These are phyloP conservation scores for Sapajus apella DNA, from an alignment of 2,113 vertebrate genomes.

Conservation along the genomic window DNA sequence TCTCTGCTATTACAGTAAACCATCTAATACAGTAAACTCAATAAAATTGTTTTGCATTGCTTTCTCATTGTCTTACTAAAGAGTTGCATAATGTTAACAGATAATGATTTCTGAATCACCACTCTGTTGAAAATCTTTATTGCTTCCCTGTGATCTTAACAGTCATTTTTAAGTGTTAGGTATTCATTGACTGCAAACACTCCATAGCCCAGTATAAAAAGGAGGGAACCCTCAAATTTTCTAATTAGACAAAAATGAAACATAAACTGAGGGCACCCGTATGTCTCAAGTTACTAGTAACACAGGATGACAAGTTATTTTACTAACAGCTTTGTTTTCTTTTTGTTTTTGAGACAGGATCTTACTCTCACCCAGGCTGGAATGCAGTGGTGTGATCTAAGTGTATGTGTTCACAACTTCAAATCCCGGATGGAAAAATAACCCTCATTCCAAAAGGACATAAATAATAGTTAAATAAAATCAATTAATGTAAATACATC, in stretches of 20 bases:
- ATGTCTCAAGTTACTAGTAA: too few relatives aligned
- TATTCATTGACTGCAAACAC: background rate
- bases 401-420: background rate
- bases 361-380: too few relatives aligned
- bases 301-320: too few relatives aligned
- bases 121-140: background rate
- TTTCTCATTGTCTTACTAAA: background rate
- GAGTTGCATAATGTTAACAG: background rate
- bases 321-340: too few relatives aligned
- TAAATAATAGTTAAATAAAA: background rate
- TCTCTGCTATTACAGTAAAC: background rate
- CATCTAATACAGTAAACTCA: background rate
- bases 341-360: too few relatives aligned
- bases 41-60: background rate
- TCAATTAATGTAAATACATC: background rate
- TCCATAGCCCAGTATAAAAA: background rate
- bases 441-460: background rate
- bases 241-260: conserved; percentile 26
- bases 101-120: background rate
- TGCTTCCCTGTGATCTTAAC: background rate
- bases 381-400: too few relatives aligned
- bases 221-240: background rate
- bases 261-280: background rate
- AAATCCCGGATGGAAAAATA: background rate
- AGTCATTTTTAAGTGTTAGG: background rate